These are phyloP conservation scores for Empidonax traillii DNA, from an alignment of 2,113 vertebrate species.

Conservation along the genomic window DNA sequence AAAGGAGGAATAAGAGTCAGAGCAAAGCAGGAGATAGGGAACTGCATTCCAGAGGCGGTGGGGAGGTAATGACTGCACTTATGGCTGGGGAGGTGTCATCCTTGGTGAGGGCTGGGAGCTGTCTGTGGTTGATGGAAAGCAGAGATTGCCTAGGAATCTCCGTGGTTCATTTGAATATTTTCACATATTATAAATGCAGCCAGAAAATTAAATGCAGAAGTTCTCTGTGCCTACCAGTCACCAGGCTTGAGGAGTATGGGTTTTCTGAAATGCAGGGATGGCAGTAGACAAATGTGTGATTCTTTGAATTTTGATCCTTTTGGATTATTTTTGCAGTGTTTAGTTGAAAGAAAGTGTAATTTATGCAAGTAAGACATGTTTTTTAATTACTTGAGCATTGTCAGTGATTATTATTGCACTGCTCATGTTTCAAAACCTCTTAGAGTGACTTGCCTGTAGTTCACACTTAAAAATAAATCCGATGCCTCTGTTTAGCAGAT, in stretches of 20 bases:
- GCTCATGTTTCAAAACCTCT: background rate
- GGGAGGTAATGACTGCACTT: background rate
- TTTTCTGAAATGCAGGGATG: background rate
- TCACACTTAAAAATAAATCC: background rate
- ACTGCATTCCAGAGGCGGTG: slow-evolving; percentile 3
- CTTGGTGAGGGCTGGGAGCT: background rate
- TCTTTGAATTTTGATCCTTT: background rate
- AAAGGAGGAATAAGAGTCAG: background rate
- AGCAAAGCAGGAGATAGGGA: background rate
- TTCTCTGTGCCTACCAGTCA: background rate
- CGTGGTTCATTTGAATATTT: background rate
- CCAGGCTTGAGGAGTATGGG: background rate
- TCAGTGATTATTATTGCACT: background rate
- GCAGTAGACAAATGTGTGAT: background rate
- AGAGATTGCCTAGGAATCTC: slow-evolving; percentile 41
- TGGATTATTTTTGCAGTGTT: background rate
- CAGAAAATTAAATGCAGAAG: background rate
- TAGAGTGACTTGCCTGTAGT: background rate
- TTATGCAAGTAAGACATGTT: background rate
- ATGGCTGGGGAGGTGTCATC: background rate
- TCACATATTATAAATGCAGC: background rate
- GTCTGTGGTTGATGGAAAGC: slow-evolving; percentile 20
- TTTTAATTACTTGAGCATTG: background rate
- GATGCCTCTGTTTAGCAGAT: background rate
- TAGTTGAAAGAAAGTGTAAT: background rate